Evolutionary conservation across 2,113 vertebrate species (phyloP), one percentile per base, ranked within the genome.

Genomic region (Sinocyclocheilus rhinocerous): DNA sequence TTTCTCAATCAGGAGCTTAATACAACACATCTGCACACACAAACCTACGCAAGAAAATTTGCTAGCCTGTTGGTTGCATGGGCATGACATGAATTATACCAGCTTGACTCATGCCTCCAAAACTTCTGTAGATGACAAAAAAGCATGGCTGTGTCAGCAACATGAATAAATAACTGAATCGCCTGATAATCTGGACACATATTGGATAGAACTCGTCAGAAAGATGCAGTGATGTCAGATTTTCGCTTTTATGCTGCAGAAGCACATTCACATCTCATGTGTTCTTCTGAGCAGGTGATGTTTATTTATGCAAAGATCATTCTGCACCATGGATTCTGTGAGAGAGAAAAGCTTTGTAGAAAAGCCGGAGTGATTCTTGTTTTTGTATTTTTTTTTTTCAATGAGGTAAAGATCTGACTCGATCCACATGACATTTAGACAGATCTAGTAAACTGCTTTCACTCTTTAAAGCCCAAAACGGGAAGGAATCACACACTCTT

Each of bases 1-100:
- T 93, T 4, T 1, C 92, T 93, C 92, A 94, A 94, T 94, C 92
- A 93, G 90, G 91, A 91, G 93, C 91, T 94, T 94, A 94, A 90
- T 89, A 86, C 92, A 80, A 67, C 84, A 80, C 81, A 89, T 39
- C 87, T 85, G 90, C 91, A 22, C 39, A 67, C 72, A 6, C 89
- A 55, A 18, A 86, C 82, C 80, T 70, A 79, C 8, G 80, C 24
- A 6, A 33, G 63, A 82, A 18, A 22, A 69, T 33, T 20, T 69
- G 42, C 13, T 81, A 69, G 22, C 63, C 33, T 48, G 80, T 22
- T 22, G 63, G 52, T n/a, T 79, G 26, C 20, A 61, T 61, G 24
- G 63, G 63, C 24, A 55, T 70, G 63, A 82, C 63, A 82, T 82
- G 45, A 80, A 59, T 67, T 85, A 55, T 42, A 55, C 48, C 61